These are phyloP conservation scores for Varecia variegata DNA, from an alignment of 2,797 vertebrate genomes.

Conservation along the genomic window DNA sequence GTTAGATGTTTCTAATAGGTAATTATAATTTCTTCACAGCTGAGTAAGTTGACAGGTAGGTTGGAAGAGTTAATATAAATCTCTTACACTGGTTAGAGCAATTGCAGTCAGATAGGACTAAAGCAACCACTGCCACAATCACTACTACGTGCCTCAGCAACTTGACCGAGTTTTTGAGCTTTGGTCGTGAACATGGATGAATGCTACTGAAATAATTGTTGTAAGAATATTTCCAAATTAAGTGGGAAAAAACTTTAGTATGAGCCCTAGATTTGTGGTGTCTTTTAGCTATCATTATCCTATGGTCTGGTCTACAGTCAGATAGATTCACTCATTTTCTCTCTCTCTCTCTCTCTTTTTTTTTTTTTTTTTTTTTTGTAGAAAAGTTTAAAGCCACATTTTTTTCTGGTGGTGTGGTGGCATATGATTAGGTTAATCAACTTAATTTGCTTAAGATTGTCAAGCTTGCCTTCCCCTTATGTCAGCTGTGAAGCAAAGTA, in stretches of 20 bases:
- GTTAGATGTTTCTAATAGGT: not conserved
- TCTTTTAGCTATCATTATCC: not conserved
- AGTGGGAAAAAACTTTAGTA: not conserved
- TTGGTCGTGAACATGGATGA: not conserved
- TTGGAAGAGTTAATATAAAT: conserved; percentile 29
- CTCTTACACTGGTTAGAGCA: not conserved
- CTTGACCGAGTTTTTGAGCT: not conserved
- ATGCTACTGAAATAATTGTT: not conserved
- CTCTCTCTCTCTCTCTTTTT: not conserved
- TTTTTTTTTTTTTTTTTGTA: not conserved
- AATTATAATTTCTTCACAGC: conserved; percentile 51
- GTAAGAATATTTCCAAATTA: not conserved
- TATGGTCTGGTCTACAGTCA: not conserved
- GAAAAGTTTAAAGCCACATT: not conserved
- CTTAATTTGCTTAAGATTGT: not conserved
- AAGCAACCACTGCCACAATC: not conserved
- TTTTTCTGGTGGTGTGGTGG: not conserved
- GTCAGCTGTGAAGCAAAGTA: not conserved
- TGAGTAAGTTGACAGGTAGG: conserved; percentile 17
- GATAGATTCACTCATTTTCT: not conserved
- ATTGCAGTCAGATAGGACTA: not conserved
- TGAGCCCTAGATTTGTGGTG: rapidly evolving
- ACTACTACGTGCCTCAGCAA: not conserved
- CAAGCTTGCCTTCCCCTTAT: not conserved
- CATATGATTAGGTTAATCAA: not conserved